Percentiles rank a stretch among this genome's conserved stretches.
Conservation (phyloP, 2,113 vertebrate genomes). For the Brienomyrus brachyistius region DNA sequence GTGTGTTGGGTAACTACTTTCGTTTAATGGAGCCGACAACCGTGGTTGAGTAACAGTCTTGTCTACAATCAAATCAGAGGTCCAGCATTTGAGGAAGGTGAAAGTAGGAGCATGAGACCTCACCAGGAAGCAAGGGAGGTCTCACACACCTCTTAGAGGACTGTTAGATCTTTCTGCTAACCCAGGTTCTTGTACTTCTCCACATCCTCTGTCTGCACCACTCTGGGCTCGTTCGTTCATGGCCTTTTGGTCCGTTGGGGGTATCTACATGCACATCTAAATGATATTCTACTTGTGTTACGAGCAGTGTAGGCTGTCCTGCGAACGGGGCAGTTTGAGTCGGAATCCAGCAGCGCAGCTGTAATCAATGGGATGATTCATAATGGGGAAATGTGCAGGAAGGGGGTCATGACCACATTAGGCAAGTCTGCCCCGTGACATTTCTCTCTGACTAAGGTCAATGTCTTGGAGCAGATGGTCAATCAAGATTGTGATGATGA, state of each 20-base stretch:
- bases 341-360: neutral
- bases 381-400: neutral
- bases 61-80: neutral
- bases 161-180: neutral
- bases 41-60: neutral
- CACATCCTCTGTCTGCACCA: neutral
- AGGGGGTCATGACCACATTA: neutral
- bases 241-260: neutral
- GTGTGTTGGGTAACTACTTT: neutral
- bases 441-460: neutral
- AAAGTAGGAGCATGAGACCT: neutral
- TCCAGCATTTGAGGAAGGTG: neutral
- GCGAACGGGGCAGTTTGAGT: neutral
- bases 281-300: neutral
- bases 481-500: neutral
- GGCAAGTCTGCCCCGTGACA: neutral
- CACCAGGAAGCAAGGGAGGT: neutral
- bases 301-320: neutral
- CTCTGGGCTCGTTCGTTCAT: neutral
- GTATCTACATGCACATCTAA: neutral
- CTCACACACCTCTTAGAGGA: neutral
- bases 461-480: neutral
- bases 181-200: neutral
- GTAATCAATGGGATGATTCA: neutral
- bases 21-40: neutral